These are phyloP conservation scores for Lathronympha strigana DNA, from an alignment of 2,888 invertebrate genomes.

Conservation along the genomic window DNA sequence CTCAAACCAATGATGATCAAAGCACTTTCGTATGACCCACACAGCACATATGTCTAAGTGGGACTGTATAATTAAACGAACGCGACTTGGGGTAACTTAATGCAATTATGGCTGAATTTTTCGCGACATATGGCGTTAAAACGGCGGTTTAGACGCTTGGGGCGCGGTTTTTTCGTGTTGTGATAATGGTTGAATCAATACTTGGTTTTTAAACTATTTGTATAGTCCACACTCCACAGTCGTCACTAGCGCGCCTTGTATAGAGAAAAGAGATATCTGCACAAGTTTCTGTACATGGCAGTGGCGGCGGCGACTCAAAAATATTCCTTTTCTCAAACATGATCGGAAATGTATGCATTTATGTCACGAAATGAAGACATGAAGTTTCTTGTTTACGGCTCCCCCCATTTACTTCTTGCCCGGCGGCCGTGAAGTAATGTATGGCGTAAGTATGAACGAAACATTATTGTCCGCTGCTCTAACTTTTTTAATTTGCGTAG, in stretches of 20 bases:
- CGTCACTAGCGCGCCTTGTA: background rate
- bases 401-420: too few species aligned
- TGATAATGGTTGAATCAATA: conserved; percentile 31
- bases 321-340: too few species aligned
- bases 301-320: too few species aligned
- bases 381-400: too few species aligned
- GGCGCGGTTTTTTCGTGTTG: conserved; percentile 57
- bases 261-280: too few species aligned
- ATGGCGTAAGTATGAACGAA: too few species aligned
- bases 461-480: too few species aligned
- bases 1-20: conserved; percentile 38
- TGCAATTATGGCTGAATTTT: conserved; percentile 82
- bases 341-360: too few species aligned
- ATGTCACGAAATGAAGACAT: too few species aligned
- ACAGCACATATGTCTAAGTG: conserved; percentile 81
- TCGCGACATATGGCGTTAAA: conserved; percentile 80
- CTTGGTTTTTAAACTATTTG: conserved; percentile 21
- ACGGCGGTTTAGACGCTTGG: conserved; percentile 52
- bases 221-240: background rate
- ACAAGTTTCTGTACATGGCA: background rate
- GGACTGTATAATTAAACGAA: conserved; percentile 77
- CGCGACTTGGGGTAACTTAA: conserved; percentile 77
- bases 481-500: too few species aligned
- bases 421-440: too few species aligned
- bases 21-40: conserved; percentile 42